These are phyloP conservation scores for Lycaon pictus DNA, from an alignment of 2,113 vertebrate genomes.

Conservation along the genomic window DNA sequence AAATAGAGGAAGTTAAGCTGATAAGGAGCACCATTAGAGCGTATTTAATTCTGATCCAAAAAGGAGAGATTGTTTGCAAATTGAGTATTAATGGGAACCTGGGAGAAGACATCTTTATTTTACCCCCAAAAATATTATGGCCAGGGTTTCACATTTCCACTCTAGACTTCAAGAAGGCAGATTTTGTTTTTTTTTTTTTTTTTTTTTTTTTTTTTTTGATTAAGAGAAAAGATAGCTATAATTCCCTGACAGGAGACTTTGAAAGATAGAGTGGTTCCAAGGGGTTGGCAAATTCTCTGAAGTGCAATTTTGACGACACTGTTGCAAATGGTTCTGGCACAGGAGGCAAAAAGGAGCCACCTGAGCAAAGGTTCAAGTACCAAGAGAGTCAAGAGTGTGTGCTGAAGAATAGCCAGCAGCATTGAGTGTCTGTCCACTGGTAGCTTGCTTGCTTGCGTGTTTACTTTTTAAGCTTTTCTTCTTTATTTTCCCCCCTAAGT, in stretches of 20 bases:
- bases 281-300: not conserved
- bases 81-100: not conserved
- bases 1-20: not conserved
- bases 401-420: not conserved
- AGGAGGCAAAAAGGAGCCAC: not conserved
- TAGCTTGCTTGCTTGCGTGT: not conserved
- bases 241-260: not conserved
- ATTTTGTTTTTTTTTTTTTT: not conserved
- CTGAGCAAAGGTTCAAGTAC: not conserved
- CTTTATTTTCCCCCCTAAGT: not conserved
- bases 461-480: not conserved
- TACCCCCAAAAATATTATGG: not conserved
- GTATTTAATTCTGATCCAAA: not conserved
- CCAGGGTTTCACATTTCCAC: not conserved
- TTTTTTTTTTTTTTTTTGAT: not conserved
- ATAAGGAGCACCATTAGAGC: not conserved
- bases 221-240: not conserved
- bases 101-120: slow-evolving; percentile 12
- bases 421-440: not conserved
- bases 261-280: not conserved
- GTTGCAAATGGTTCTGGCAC: not conserved
- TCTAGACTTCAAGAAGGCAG: not conserved
- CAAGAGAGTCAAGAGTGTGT: not conserved
- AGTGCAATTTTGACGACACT: not conserved
- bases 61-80: not conserved